Evolutionary conservation across 2,113 vertebrate species (phyloP), one percentile per base, ranked within the genome.

Genomic region (Poecile atricapillus): DNA sequence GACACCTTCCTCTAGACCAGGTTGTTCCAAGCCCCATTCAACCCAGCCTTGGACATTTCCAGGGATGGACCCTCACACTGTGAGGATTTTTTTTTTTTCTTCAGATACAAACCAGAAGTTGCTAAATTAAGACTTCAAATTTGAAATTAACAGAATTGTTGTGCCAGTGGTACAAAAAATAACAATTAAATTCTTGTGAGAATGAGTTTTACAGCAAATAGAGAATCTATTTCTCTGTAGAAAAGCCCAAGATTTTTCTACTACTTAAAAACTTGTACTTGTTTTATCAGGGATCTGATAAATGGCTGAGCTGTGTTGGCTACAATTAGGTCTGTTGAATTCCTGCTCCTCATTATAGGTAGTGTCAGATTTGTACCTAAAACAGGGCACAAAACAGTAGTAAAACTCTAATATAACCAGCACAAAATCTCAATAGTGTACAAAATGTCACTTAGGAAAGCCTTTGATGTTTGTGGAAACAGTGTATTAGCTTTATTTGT

Each of bases 381-480:
- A 90, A 27, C 79, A 91, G 44, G 73, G 33, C 18, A 84, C 53
- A 71, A 79, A 87, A n/a, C 30, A 58, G 20, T 33, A 58, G 41
- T 65, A 55, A 80, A 80, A 63, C n/a, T 76, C 44, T 19, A 41
- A 18, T 69, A 15, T 1, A 70, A 69, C 31, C 59, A 39, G n/a
- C 62, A 77, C 22, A 83, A 89, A 86, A 69, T 41, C 79, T 80
- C 59, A 69, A 3, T 37, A 41, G 50, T 28, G 31, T 89, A 84
- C 93, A 93, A 78, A 94, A 68, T 82, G 79, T 89, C 87, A 78
- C 67, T 94, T 83, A 84, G 73, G 63, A 92, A 82, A 73, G 43
- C 27, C 85, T 92, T 93, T 95, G 93, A 95, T 94, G 65, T 94
- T 90, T 94, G 73, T 94, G 74, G 89, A 84, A 91, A 76, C 62